phyloP scores from a whole-genome alignment of 2,797 vertebrate species.

The Rhynchonycteris naso region DNA sequence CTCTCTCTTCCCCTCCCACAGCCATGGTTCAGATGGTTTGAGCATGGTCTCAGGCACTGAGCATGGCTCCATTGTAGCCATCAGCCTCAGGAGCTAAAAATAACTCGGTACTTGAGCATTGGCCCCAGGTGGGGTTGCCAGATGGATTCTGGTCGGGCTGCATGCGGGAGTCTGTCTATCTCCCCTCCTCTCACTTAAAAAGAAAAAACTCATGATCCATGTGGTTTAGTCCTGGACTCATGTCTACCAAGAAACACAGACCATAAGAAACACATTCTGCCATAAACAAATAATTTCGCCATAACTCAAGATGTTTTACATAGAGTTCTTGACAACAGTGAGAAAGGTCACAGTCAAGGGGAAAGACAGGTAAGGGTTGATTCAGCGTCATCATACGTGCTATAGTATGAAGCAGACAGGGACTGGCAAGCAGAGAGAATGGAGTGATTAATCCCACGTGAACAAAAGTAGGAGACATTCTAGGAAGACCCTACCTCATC shows the following conservation, averaged over 20 bases:
- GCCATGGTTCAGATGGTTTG: too few species aligned
- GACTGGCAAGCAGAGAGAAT: not conserved
- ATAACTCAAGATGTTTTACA: not conserved
- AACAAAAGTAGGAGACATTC: not conserved
- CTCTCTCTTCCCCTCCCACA: too few species aligned
- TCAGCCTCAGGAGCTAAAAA: too few species aligned
- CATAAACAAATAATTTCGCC: not conserved
- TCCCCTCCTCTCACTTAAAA: too few species aligned
- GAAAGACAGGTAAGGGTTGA: not conserved
- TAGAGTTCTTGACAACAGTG: not conserved
- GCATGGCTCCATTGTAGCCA: too few species aligned
- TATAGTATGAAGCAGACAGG: too few species aligned
- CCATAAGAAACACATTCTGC: not conserved
- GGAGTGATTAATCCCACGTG: not conserved
- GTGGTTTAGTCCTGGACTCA: not conserved
- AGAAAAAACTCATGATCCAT: not conserved
- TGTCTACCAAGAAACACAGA: not conserved
- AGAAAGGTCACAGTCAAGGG: not conserved
- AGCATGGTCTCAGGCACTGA: too few species aligned
- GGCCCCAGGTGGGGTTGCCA: too few species aligned
- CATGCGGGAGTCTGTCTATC: too few species aligned
- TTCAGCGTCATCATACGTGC: fast-evolving
- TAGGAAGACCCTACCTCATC: not conserved
- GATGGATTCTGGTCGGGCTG: too few species aligned
- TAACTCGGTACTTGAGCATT: too few species aligned